Conservation (phyloP, 2,888 invertebrate species). For the Rhingia campestris region DNA sequence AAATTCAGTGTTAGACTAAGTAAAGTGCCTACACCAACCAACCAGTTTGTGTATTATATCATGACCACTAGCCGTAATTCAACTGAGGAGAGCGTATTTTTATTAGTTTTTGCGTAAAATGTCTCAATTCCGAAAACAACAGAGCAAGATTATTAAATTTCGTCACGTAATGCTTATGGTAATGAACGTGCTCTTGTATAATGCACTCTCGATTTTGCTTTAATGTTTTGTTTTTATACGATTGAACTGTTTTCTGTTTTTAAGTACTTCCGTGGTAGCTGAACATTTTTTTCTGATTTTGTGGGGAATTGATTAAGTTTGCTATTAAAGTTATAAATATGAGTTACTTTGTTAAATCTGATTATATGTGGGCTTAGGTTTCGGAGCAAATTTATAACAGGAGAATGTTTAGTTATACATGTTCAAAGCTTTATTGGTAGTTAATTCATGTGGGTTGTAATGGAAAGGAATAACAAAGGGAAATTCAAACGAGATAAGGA, state of each 20-base stretch:
- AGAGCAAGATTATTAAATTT: constrained; percentile 19
- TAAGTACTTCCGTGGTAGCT: not conserved
- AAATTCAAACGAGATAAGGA: too few species aligned
- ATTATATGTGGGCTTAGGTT: not conserved
- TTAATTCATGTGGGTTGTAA: not conserved
- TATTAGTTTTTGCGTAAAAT: constrained; percentile 12
- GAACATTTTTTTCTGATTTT: not conserved
- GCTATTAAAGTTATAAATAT: not conserved
- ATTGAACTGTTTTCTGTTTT: not conserved
- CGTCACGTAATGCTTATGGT: constrained; percentile 40
- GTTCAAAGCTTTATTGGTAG: not conserved
- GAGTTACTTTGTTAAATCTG: not conserved
- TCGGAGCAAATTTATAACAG: not conserved
- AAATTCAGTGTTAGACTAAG: constrained; percentile 10
- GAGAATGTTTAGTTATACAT: not conserved
- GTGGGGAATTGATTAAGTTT: too few species aligned
- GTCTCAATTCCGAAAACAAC: constrained; percentile 16
- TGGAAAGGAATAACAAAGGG: too few species aligned
- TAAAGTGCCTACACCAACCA: not conserved
- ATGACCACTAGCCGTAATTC: not conserved
- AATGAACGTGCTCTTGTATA: constrained; percentile 30
- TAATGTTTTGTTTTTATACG: not conserved
- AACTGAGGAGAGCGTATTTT: not conserved
- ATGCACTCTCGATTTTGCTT: constrained; percentile 39
- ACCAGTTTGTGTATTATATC: constrained; percentile 2